phyloP scores from a whole-genome alignment of 2,888 invertebrate species.

The Baccha elongata region DNA sequence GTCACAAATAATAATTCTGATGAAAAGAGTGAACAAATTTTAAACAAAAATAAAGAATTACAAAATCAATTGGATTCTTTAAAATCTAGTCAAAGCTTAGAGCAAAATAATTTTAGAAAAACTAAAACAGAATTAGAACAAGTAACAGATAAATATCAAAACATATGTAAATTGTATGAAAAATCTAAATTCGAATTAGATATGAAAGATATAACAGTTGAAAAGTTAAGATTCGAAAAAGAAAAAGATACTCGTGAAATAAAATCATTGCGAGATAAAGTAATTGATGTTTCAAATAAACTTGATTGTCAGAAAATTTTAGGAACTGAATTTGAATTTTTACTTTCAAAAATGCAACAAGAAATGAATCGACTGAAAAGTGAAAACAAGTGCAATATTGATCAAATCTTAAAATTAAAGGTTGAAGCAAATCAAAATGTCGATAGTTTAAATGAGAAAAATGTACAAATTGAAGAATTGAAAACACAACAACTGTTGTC shows the following conservation, averaged over 20 bases:
- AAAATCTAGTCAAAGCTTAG: slow-evolving; percentile 54
- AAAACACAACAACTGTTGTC: slow-evolving; percentile 16
- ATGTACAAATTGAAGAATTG: slow-evolving; percentile 33
- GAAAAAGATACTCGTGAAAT: slow-evolving; percentile 74
- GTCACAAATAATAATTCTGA: background rate
- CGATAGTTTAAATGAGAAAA: slow-evolving; percentile 16
- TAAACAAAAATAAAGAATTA: slow-evolving; percentile 21
- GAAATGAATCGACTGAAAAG: slow-evolving; percentile 47
- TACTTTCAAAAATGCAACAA: slow-evolving; percentile 54
- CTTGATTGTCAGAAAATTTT: slow-evolving; percentile 47
- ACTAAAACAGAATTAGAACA: slow-evolving; percentile 75
- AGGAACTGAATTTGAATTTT: slow-evolving; percentile 52
- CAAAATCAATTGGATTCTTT: slow-evolving; percentile 24
- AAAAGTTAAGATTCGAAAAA: slow-evolving; percentile 74
- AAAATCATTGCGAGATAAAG: slow-evolving; percentile 72
- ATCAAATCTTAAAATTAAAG: slow-evolving; percentile 25
- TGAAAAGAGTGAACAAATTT: slow-evolving; percentile 24
- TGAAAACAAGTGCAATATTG: slow-evolving; percentile 56
- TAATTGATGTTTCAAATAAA: slow-evolving; percentile 56
- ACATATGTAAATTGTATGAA: slow-evolving; percentile 76
- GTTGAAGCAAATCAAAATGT: slow-evolving; percentile 26
- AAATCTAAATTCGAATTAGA: slow-evolving; percentile 76
- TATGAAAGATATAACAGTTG: slow-evolving; percentile 74
- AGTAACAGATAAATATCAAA: slow-evolving; percentile 76
- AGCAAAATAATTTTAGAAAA: slow-evolving; percentile 42